Conservation (phyloP, 1,140 invertebrate species). For the Nasonia longicornis region DNA sequence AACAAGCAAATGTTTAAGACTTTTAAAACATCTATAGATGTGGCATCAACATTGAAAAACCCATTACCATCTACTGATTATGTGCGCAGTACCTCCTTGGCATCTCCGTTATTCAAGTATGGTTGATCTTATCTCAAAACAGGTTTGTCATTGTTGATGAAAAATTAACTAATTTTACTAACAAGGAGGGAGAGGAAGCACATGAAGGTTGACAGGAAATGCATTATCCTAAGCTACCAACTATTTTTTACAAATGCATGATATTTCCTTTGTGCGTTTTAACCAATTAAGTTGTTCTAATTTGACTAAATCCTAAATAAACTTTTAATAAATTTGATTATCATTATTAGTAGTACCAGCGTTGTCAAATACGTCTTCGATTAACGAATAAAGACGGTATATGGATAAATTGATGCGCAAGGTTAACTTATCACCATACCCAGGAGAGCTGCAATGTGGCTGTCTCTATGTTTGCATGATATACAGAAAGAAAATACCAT, state of each 20-base stretch:
- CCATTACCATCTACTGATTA: neutral
- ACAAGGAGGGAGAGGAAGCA: neutral
- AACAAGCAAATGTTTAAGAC: slow-evolving; percentile 33
- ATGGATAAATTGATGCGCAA: neutral
- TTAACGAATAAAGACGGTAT: neutral
- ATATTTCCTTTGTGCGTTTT: slow-evolving; percentile 1
- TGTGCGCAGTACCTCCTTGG: neutral
- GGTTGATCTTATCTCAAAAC: neutral
- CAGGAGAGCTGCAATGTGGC: slow-evolving; percentile 52
- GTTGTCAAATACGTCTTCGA: neutral
- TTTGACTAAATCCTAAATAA: slow-evolving; percentile 2
- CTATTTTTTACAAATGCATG: slow-evolving; percentile 17
- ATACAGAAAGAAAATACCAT: slow-evolving; percentile 64
- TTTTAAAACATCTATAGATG: slow-evolving; percentile 24
- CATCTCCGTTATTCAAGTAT: neutral
- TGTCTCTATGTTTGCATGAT: slow-evolving; percentile 49
- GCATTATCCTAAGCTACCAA: neutral
- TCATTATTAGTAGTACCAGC: slow-evolving; percentile 13
- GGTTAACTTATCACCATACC: slow-evolving; percentile 50
- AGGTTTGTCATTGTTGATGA: slow-evolving; percentile 31
- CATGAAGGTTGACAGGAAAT: neutral
- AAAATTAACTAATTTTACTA: slow-evolving; percentile 3
- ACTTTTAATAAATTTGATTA: neutral
- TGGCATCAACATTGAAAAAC: slow-evolving; percentile 24
- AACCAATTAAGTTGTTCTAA: neutral